A percentile compares a stretch with the other conserved stretches of the same genome.
phyloP scores from a whole-genome alignment of 1,140 invertebrate species.

The Bombus haemorrhoidalis region DNA sequence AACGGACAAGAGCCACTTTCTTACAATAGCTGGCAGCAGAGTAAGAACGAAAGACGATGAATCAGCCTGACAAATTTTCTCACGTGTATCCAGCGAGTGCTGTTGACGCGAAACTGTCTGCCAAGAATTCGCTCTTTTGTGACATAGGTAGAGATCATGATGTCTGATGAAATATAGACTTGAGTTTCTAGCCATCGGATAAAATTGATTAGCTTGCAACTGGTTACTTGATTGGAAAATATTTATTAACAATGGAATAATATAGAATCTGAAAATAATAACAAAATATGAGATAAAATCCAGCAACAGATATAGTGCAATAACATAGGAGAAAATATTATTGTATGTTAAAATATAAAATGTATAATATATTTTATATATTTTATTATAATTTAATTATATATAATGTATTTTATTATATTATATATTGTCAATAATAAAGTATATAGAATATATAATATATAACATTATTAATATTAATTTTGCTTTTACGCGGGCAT shows the following conservation, averaged over 20 bases:
- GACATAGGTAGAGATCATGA: background rate
- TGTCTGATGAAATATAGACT: background rate
- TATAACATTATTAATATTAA: no score
- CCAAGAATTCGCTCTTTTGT: background rate
- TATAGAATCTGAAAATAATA: background rate
- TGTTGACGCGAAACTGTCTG: background rate
- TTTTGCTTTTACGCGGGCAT: no score
- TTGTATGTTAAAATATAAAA: no score
- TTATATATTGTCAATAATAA: no score
- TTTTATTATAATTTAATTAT: no score
- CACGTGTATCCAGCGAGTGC: background rate
- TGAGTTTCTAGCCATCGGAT: background rate
- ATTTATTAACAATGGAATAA: background rate
- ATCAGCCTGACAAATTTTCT: slow-evolving; percentile 19
- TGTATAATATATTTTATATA: no score
- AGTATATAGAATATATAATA: no score
- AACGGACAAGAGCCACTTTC: background rate
- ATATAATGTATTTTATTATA: no score
- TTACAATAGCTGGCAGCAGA: background rate
- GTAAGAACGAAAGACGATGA: slow-evolving; percentile 2
- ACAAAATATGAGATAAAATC: background rate
- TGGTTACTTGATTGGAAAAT: background rate
- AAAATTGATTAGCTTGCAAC: background rate
- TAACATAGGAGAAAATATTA: no score
- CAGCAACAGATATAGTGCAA: background rate